A percentile compares a stretch with the other conserved stretches of the same genome.
phyloP scores from a whole-genome alignment of 2,888 invertebrate species.

The Lordiphosa fenestrarum region DNA sequence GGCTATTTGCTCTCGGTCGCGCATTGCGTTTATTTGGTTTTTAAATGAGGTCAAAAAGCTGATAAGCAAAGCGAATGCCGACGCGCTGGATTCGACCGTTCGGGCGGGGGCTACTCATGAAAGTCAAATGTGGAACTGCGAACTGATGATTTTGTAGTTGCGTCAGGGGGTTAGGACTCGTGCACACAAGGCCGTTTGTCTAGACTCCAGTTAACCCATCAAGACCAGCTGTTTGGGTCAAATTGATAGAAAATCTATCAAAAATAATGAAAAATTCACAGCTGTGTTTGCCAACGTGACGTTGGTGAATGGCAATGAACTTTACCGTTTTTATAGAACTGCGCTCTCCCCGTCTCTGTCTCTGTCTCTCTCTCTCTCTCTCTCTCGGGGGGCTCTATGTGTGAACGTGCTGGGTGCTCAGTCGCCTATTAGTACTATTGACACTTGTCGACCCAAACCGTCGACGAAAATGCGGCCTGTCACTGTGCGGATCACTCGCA shows the following conservation, averaged over 20 bases:
- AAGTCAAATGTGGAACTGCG: constrained; percentile 29
- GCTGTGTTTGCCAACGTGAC: constrained; percentile 63
- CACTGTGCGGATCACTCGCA: constrained; percentile 62
- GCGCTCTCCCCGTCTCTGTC: background rate
- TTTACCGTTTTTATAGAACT: constrained; percentile 58
- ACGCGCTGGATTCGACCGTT: constrained; percentile 10
- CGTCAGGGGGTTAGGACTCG: constrained; percentile 25
- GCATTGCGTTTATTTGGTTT: constrained; percentile 63
- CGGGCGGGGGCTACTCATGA: constrained; percentile 21
- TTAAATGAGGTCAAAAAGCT: constrained; percentile 73
- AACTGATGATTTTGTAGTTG: constrained; percentile 22
- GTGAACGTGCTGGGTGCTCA: constrained; percentile 41
- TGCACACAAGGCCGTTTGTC: constrained; percentile 43
- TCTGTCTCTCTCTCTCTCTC: background rate
- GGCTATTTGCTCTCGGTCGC: constrained; percentile 49
- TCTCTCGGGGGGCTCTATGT: constrained; percentile 13
- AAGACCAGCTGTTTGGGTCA: constrained; percentile 36
- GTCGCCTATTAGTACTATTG: constrained; percentile 76
- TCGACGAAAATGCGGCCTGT: constrained; percentile 57
- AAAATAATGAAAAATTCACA: constrained; percentile 56
- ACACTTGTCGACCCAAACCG: constrained; percentile 71
- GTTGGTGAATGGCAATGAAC: constrained; percentile 74
- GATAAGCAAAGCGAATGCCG: constrained; percentile 48
- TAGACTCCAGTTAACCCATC: constrained; percentile 38
- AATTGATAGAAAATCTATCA: constrained; percentile 28